phyloP scores from a whole-genome alignment of 1,140 invertebrate genomes.

The Drosophila nigrodunni region DNA sequence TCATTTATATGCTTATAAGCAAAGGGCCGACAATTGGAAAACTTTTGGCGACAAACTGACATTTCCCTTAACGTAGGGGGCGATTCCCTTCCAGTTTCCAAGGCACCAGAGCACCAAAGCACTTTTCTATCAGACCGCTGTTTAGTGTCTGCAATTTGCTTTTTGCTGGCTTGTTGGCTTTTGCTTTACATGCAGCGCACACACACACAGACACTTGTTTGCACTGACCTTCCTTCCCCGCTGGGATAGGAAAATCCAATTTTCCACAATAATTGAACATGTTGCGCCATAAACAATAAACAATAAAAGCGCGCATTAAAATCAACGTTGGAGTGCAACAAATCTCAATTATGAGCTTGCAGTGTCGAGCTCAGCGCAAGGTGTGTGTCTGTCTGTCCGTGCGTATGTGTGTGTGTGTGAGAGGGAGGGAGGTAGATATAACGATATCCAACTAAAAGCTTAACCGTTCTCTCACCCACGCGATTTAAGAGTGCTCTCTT shows the following conservation, averaged over 20 bases:
- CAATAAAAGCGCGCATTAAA: conserved; percentile 78
- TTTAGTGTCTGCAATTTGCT: not conserved
- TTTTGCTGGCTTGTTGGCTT: conserved; percentile 4
- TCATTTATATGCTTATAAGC: conserved; percentile 61
- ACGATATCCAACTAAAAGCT: conserved; percentile 14
- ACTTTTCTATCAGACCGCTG: conserved; percentile 3
- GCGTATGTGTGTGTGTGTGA: not conserved
- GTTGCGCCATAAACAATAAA: conserved; percentile 80
- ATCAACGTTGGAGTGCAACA: conserved; percentile 71
- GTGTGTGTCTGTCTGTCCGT: conserved; percentile 18
- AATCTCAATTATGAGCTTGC: conserved; percentile 78
- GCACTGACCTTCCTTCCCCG: conserved; percentile 32
- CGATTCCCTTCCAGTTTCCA: conserved; percentile 16
- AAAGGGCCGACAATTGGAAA: conserved; percentile 61
- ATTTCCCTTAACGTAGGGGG: conserved; percentile 10
- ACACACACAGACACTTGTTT: not conserved
- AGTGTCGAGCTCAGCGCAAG: conserved; percentile 27
- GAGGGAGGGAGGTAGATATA: not conserved
- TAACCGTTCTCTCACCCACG: conserved; percentile 34
- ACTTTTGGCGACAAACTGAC: conserved; percentile 59
- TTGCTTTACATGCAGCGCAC: conserved; percentile 4
- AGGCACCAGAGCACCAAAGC: not conserved
- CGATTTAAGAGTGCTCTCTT: conserved; percentile 29
- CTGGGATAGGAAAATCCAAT: conserved; percentile 68
- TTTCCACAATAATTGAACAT: conserved; percentile 80